phyloP scores from a whole-genome alignment of 2,797 vertebrate species.

The Sparidentex hasta region DNA sequence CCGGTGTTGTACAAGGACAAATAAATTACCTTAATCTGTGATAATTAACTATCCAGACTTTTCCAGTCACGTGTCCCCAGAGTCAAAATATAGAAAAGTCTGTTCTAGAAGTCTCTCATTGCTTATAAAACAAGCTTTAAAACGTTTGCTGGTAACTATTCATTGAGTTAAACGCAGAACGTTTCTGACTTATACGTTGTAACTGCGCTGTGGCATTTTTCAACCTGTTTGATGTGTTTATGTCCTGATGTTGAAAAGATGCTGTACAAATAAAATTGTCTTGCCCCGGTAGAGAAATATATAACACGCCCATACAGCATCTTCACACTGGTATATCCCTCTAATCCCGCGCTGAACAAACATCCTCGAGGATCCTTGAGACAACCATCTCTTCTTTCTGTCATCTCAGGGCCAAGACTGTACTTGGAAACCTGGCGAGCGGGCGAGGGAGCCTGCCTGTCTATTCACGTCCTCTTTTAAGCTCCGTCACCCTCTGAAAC shows the following conservation, averaged over 20 bases:
- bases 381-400: slow-evolving; percentile 49
- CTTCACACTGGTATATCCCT: neutral
- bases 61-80: neutral
- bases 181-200: neutral
- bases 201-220: neutral
- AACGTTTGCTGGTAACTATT: neutral
- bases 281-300: neutral
- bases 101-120: neutral
- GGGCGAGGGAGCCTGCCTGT: slow-evolving; percentile 49
- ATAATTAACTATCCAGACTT: slow-evolving; percentile 6
- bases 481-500: slow-evolving; percentile 75
- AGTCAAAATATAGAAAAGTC: neutral
- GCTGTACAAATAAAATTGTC: neutral
- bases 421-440: slow-evolving; percentile 69
- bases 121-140: neutral
- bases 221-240: neutral
- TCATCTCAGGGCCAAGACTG: slow-evolving; percentile 56
- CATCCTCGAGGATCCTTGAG: slow-evolving; percentile 45
- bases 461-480: slow-evolving; percentile 80
- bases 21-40: too few species aligned
- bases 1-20: too few species aligned
- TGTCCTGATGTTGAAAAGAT: slow-evolving; percentile 23
- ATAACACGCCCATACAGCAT: neutral
- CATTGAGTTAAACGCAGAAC: neutral
- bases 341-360: slow-evolving; percentile 28